Conservation (phyloP, 2,113 vertebrate genomes). For the Martes martes region DNA sequence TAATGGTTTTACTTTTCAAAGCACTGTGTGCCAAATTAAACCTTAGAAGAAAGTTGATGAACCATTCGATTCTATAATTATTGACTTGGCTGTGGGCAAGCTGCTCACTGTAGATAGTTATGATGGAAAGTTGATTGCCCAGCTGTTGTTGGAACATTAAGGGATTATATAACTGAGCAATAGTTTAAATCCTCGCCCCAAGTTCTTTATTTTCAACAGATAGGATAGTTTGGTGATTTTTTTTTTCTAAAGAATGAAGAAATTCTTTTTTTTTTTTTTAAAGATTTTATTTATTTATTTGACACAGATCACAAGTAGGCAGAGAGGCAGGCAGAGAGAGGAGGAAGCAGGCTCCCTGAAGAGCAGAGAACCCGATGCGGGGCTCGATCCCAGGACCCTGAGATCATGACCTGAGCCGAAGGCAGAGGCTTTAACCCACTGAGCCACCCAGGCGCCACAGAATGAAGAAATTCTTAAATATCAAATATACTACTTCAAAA, state of each 20-base stretch:
- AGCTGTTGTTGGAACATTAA: neutral
- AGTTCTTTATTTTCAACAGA: neutral
- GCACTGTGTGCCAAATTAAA: slow-evolving; percentile 25
- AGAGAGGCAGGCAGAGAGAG: too few species aligned
- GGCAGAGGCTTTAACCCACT: too few species aligned
- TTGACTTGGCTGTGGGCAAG: neutral
- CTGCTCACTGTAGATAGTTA: neutral
- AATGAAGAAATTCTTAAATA: neutral
- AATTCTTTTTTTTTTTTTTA: neutral
- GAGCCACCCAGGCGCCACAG: neutral
- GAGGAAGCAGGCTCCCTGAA: too few species aligned
- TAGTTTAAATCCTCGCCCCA: neutral
- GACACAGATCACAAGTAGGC: too few species aligned
- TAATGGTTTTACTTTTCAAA: slow-evolving; percentile 6
- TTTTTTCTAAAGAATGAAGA: neutral
- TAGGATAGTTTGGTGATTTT: neutral
- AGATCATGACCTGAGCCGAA: too few species aligned
- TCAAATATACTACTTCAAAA: neutral
- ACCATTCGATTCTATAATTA: slow-evolving; percentile 40
- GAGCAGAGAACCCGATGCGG: too few species aligned
- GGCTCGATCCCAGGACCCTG: too few species aligned
- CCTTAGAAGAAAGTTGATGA: slow-evolving; percentile 18
- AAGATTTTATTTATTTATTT: too few species aligned
- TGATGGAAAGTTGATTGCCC: neutral
- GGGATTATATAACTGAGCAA: neutral